A percentile compares a stretch with the other conserved stretches of the same genome.
phyloP scores from a whole-genome alignment of 2,888 invertebrate species.

The Thereva unica region DNA sequence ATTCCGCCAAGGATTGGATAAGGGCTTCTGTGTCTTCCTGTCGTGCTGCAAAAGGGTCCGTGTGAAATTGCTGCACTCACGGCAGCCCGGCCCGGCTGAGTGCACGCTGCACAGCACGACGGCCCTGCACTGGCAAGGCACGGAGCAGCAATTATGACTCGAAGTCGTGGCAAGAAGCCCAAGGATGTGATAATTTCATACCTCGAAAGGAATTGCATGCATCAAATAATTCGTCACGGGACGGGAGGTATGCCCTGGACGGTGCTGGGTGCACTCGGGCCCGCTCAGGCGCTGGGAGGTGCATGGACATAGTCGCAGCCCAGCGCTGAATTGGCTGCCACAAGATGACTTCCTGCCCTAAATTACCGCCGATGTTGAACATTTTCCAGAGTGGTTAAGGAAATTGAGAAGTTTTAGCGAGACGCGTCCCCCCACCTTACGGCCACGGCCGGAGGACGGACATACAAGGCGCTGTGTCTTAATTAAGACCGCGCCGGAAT shows the following conservation, averaged over 20 bases:
- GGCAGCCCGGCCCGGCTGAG: constrained; percentile 17
- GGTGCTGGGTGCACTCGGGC: constrained; percentile 5
- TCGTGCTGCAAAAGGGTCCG: constrained; percentile 31
- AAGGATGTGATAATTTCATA: constrained; percentile 36
- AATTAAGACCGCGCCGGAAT: constrained; percentile 29
- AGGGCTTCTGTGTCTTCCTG: constrained; percentile 35
- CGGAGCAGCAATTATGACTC: constrained; percentile 32
- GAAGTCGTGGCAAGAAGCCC: constrained; percentile 34
- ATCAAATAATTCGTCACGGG: constrained; percentile 34
- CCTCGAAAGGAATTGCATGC: constrained; percentile 35
- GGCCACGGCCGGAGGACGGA: constrained; percentile 9
- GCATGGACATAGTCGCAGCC: constrained; percentile 25
- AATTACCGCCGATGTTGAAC: constrained; percentile 2
- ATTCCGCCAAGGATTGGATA: constrained; percentile 9
- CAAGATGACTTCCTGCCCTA: constrained; percentile 30
- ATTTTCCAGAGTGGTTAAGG: constrained; percentile 12
- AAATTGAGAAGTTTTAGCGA: constrained; percentile 20
- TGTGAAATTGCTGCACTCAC: constrained; percentile 33
- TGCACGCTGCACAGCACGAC: constrained; percentile 25
- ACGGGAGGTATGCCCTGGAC: constrained; percentile 31
- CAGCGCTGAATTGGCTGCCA: constrained; percentile 24
- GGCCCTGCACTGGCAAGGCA: constrained; percentile 27
- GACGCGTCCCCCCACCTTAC: background rate
- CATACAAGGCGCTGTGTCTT: constrained; percentile 32
- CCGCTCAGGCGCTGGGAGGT: constrained; percentile 25